Conservation (phyloP, 2,888 invertebrate species). For the Drosophila austrosaltans region DNA sequence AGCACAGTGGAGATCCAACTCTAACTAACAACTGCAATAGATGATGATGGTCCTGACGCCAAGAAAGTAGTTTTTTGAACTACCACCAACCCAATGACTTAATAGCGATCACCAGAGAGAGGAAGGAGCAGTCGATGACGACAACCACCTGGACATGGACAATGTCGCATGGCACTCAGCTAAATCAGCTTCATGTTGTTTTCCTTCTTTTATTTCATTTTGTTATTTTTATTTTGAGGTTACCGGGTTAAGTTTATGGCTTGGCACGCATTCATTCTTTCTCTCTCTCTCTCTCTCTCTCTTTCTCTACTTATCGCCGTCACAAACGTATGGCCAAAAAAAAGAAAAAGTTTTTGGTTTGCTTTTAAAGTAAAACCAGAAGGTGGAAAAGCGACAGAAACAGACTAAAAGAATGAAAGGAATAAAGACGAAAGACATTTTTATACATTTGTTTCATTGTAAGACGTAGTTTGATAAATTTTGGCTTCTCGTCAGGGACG, state of each 20-base stretch:
- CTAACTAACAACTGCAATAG: slow-evolving; percentile 5
- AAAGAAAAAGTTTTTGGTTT: slow-evolving; percentile 37
- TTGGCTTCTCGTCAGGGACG: no score
- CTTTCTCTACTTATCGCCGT: neutral
- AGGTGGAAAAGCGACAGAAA: neutral
- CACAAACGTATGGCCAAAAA: slow-evolving; percentile 32
- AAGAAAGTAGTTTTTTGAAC: neutral
- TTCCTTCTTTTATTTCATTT: slow-evolving; percentile 20
- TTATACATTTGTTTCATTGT: slow-evolving; percentile 20
- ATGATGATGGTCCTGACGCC: neutral
- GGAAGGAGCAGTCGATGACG: slow-evolving; percentile 12
- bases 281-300: neutral
- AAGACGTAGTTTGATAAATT: slow-evolving; percentile 1
- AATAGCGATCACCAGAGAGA: neutral
- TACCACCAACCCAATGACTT: slow-evolving; percentile 1
- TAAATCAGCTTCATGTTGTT: slow-evolving; percentile 51
- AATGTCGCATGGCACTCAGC: slow-evolving; percentile 51
- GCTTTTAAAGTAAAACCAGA: neutral
- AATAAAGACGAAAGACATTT: neutral
- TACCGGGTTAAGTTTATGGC: slow-evolving; percentile 72
- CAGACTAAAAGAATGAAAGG: neutral
- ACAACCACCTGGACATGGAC: slow-evolving; percentile 38
- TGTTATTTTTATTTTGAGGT: slow-evolving; percentile 52
- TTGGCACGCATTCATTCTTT: slow-evolving; percentile 49
- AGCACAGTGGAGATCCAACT: slow-evolving; percentile 27